phyloP scores from a whole-genome alignment of 2,888 invertebrate genomes.

The Tiphia femorata region DNA sequence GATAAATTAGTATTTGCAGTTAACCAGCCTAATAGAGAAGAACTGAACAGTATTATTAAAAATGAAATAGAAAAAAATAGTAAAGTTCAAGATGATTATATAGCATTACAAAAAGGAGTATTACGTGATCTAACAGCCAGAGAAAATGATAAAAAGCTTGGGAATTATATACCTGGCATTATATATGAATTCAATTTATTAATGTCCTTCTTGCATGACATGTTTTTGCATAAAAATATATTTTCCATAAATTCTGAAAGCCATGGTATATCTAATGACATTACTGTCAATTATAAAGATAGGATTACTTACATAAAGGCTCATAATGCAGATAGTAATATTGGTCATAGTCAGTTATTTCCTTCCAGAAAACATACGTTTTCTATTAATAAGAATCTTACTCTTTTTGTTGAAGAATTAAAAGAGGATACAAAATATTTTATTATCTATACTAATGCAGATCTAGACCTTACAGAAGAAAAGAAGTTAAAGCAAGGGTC shows the following conservation, averaged over 20 bases:
- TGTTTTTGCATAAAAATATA: slow-evolving; percentile 43
- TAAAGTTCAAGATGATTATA: slow-evolving; percentile 34
- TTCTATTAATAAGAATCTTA: slow-evolving; percentile 7
- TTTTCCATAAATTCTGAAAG: slow-evolving; percentile 35
- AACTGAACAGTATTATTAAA: slow-evolving; percentile 44
- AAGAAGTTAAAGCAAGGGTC: too few relatives aligned
- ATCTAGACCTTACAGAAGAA: slow-evolving; percentile 11
- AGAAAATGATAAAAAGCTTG: slow-evolving; percentile 34
- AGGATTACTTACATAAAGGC: slow-evolving; percentile 7
- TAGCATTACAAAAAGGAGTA: slow-evolving; percentile 38
- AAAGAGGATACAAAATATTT: slow-evolving; percentile 4
- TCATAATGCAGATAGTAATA: slow-evolving; percentile 5
- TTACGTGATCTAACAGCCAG: slow-evolving; percentile 34
- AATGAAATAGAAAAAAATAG: slow-evolving; percentile 38
- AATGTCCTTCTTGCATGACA: slow-evolving; percentile 42
- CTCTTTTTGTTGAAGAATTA: slow-evolving; percentile 5
- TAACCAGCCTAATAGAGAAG: slow-evolving; percentile 39
- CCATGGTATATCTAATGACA: neutral
- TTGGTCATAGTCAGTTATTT: slow-evolving; percentile 8
- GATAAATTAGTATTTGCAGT: slow-evolving; percentile 37
- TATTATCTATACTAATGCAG: slow-evolving; percentile 7
- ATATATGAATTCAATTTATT: too few relatives aligned
- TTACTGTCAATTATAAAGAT: slow-evolving; percentile 8
- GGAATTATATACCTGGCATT: slow-evolving; percentile 25
- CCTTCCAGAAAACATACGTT: neutral